Evolutionary conservation across 2,113 vertebrate genomes (phyloP), one percentile per base, ranked within the genome.

Genomic region (Ammodytes dubius): DNA sequence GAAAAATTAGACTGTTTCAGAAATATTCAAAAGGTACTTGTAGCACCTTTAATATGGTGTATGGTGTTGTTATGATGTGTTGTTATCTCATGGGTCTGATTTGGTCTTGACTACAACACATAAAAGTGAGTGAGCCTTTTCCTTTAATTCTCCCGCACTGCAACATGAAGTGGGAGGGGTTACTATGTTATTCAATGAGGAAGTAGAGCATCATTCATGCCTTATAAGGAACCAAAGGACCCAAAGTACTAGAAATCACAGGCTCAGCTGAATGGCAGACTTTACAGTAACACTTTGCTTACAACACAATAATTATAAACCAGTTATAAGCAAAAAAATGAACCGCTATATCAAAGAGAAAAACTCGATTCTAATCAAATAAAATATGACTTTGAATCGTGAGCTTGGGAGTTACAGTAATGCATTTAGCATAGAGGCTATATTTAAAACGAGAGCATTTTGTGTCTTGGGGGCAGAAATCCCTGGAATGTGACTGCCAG

Each of bases 401-500:
- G 7, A 52, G 49, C 15, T 7, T 52, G 13, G 27, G 40, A 58
- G 7, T 13, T 47, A 3, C 0, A 14, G 0, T 39, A 35, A 65
- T 14, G 50, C 19, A 53, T 0, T 8, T n/a, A 6, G 12, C 49
- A n/a, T 54, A 12, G 6, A 11, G 52, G 54, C 17, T 6, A n/a
- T 49, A 3, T 4, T 2, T 40, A 66, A 4, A 37, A 61, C 11
- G 1, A 14, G 14, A 71, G 39, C 46, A 8, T 66, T 61, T 47
- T 11, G 0, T 47, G 1, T 14, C 37, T 12, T 54, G 73, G 74
- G 27, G 7, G 63, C 19, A 75, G 73, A 65, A 66, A 87, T 87
- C 81, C 61, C 76, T 69, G 93, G 92, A 93, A 94, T 93, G 92
- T 88, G 86, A 65, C 74, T 72, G 58, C 13, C 70, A 88, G 89